Conservation (phyloP, 2,797 vertebrate genomes). For the Streptopelia turtur region DNA sequence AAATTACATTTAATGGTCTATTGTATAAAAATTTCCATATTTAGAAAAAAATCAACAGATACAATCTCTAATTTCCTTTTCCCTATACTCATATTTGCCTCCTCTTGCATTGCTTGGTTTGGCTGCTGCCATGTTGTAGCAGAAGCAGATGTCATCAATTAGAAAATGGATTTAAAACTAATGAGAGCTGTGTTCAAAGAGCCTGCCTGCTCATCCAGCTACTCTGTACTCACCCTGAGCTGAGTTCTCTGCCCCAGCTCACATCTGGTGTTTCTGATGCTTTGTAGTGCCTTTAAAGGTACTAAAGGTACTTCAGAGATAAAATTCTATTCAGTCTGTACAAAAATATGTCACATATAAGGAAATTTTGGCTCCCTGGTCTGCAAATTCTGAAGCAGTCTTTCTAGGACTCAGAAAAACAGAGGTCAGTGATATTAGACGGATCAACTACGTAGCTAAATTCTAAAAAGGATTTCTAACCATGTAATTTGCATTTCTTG, state of each 20-base stretch:
- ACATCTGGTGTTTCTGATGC: not conserved
- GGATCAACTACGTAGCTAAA: not conserved
- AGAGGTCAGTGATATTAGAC: not conserved
- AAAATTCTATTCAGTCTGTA: not conserved
- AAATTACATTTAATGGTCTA: conserved; percentile 67
- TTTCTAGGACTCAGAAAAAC: not conserved
- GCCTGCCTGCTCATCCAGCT: not conserved
- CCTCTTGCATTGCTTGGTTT: conserved; percentile 5
- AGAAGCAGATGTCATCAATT: not conserved
- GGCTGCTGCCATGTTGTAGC: not conserved
- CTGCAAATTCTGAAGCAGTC: not conserved
- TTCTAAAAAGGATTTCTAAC: not conserved
- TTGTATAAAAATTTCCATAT: conserved; percentile 72
- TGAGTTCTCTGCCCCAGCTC: not conserved
- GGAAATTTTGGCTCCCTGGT: not conserved
- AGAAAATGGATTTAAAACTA: not conserved
- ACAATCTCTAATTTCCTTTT: conserved; percentile 69
- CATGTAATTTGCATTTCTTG: not conserved
- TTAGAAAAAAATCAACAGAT: conserved; percentile 72
- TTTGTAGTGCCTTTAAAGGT: not conserved
- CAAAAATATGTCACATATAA: not conserved
- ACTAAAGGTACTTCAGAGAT: not conserved
- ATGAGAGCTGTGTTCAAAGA: not conserved
- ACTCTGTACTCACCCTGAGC: not conserved
- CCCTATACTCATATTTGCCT: conserved; percentile 37